phyloP scores from a whole-genome alignment of 2,113 vertebrate species.

The Amazona vittata region DNA sequence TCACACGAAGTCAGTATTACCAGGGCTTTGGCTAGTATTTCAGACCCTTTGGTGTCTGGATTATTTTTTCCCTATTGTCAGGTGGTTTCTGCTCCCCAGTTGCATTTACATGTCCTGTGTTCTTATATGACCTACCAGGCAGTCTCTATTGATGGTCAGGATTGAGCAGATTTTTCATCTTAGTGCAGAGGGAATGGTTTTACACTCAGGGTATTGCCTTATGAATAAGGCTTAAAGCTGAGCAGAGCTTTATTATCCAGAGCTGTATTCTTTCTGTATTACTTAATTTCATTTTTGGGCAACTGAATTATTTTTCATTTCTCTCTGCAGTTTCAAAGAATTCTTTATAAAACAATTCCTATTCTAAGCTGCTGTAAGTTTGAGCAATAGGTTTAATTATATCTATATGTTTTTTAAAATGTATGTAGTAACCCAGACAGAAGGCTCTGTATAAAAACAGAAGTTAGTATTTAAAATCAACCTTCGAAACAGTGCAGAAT shows the following conservation, averaged over 20 bases:
- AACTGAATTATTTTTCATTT: background rate
- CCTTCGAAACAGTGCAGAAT: constrained; percentile 31
- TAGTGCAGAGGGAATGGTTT: background rate
- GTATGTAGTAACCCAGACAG: background rate
- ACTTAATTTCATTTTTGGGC: background rate
- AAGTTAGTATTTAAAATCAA: background rate
- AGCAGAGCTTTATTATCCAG: background rate
- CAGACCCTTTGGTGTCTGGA: background rate
- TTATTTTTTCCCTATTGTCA: background rate
- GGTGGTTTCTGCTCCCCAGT: background rate
- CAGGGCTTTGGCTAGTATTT: background rate
- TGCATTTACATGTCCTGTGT: background rate
- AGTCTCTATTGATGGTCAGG: background rate
- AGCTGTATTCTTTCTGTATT: background rate
- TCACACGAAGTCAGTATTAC: background rate
- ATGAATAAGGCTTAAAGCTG: background rate
- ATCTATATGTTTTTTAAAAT: background rate
- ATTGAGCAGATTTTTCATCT: background rate
- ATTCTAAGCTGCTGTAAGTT: background rate
- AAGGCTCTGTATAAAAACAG: background rate
- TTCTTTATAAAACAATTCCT: background rate
- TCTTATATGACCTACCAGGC: background rate
- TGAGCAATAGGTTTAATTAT: background rate
- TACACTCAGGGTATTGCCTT: background rate
- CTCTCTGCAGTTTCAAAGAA: background rate